Percentiles rank a stretch among this genome's conserved stretches.
Evolutionary conservation across 2,888 invertebrate genomes (phyloP).

Genomic region (Tipula confusa): DNA sequence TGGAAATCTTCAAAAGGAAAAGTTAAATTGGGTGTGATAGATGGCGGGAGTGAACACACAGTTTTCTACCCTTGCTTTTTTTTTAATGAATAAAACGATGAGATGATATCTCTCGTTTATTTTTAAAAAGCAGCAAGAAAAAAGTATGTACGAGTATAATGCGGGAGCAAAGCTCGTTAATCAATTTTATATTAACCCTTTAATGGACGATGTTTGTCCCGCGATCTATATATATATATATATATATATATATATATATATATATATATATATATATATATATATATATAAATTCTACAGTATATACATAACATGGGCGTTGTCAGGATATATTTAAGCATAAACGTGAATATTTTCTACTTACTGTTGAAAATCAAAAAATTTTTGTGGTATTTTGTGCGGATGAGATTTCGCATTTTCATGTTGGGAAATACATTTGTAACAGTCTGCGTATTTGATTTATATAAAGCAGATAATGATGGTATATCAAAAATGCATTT

Average conservation of each 20-base stretch:
- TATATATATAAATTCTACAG: too few relatives aligned
- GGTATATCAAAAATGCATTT: neutral
- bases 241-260: neutral
- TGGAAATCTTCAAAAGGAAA: neutral
- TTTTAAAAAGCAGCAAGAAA: neutral
- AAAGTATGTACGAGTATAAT: neutral
- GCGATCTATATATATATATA: neutral
- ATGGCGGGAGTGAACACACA: neutral
- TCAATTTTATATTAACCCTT: neutral
- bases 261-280: neutral
- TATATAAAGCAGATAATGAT: neutral
- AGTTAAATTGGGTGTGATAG: neutral
- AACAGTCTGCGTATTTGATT: neutral
- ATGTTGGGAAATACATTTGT: too few relatives aligned
- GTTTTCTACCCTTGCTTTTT: neutral
- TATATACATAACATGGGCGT: neutral
- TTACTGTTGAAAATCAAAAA: too few relatives aligned
- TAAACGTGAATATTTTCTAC: too few relatives aligned
- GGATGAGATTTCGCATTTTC: neutral
- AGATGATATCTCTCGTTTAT: neutral
- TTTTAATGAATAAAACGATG: neutral
- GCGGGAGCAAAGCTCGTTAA: neutral
- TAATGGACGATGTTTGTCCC: neutral
- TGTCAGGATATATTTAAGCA: neutral
- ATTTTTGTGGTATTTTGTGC: neutral